These are phyloP conservation scores for Prunella strophiata DNA, from an alignment of 2,797 vertebrate species.

Conservation along the genomic window DNA sequence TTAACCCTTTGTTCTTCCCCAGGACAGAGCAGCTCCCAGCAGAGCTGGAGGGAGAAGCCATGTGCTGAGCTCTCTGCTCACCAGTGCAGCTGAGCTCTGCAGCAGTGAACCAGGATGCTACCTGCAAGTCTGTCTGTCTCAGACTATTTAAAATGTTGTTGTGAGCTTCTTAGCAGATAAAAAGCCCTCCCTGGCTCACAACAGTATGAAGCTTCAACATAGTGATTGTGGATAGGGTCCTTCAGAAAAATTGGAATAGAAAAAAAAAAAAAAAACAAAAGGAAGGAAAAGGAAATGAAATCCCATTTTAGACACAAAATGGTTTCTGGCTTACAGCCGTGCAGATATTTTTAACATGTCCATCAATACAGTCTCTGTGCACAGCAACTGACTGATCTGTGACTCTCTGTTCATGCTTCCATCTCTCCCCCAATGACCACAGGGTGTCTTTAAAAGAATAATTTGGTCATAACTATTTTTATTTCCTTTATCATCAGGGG, in stretches of 20 bases:
- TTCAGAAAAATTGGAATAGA: not conserved
- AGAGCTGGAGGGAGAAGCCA: not conserved
- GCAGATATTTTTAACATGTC: conserved; percentile 45
- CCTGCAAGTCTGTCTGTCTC: not conserved
- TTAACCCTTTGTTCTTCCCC: not conserved
- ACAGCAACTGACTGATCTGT: not conserved
- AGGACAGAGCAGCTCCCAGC: not conserved
- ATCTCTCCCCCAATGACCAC: not conserved
- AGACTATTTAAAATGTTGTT: not conserved
- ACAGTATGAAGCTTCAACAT: fast-evolving
- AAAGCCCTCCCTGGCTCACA: not conserved
- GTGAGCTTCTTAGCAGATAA: not conserved
- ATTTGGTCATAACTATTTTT: not conserved
- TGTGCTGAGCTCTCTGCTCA: not conserved
- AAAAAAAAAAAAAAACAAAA: not conserved
- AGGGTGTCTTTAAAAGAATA: not conserved
- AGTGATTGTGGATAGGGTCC: not conserved
- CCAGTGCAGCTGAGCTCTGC: not conserved
- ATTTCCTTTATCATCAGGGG: not conserved
- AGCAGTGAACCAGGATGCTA: not conserved
- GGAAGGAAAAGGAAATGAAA: conserved; percentile 49
- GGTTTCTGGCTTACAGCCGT: conserved; percentile 35
- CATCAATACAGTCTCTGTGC: conserved; percentile 47
- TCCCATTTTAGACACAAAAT: conserved; percentile 35
- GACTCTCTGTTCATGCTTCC: not conserved